Base-by-base conservation (phyloP, 2,797 vertebrate genomes). In the Cephalopachus bancanus region DNA sequence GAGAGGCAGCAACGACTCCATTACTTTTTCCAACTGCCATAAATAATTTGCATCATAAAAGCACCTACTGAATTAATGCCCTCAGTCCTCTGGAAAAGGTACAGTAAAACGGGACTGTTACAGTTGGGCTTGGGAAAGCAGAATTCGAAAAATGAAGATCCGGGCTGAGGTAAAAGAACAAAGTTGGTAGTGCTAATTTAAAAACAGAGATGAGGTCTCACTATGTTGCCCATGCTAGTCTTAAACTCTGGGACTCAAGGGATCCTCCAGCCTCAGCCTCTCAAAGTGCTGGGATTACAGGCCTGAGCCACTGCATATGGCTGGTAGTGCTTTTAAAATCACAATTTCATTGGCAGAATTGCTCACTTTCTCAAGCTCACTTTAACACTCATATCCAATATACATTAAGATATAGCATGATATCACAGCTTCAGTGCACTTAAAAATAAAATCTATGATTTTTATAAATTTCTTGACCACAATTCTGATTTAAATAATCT, bases 31-130 rank as follows among this genome's bases (percentile, higher is more conserved):
- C 64, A 97, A 88, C 30, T 86, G 94, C 88, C 78, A 78, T 93
- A 95, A 97, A 96, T 15, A 95, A 96, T 97, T 49, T 95, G 93
- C 94, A 98, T 96, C 84, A 97, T 94, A 95, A 93, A 97, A 95
- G 69, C 67, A 96, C 28, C 97, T 93, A 92, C 8, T 69, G 44
- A 97, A 97, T 96, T 80, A 96, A 33, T 85, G 49, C 62, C 65
- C 65, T 91, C 83, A 55, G 51, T 93, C 7, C 19, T 91, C 78
- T 87, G 51, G 69, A 93, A 96, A 83, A 62, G 65, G 83, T 95
- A 96, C 90, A 97, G 89, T 96, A 93, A 93, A 89, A 90, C 19
- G 94, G 74, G 62, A 79, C 92, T 59, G 53, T 90, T 95, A 93
- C 16, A 96, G 92, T 64, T 93, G 80, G 67, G 10, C 26, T 90